A percentile compares a stretch with the other conserved stretches of the same genome.
Conservation (phyloP, 2,797 vertebrate species). For the Hippopotamyrus pictus region DNA sequence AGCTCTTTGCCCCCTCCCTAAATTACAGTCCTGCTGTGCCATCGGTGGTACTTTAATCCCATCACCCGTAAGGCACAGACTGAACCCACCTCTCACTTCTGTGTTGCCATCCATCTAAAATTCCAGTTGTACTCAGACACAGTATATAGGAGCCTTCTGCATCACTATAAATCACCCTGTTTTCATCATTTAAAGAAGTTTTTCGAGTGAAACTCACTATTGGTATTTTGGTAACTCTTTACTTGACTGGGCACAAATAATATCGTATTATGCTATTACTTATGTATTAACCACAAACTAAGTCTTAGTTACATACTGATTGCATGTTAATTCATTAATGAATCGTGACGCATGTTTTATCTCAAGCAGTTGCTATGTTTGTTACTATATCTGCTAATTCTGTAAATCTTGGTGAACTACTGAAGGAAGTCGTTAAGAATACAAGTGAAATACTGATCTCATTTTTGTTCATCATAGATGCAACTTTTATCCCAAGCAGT, state of each 20-base stretch:
- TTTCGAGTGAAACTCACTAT: not conserved
- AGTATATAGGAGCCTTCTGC: not conserved
- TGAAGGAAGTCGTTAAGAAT: not conserved
- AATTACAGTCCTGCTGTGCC: constrained; percentile 10
- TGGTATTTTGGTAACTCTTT: not conserved
- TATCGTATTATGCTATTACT: not conserved
- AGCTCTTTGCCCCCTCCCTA: not conserved
- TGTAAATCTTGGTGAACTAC: not conserved
- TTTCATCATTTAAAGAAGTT: not conserved
- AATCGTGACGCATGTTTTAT: not conserved
- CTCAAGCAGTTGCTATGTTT: not conserved
- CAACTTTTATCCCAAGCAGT: no score
- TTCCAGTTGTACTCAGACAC: not conserved
- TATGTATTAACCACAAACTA: not conserved
- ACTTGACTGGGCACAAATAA: not conserved
- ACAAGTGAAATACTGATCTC: no score
- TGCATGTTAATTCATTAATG: not conserved
- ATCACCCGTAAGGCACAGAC: not conserved
- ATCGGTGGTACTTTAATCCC: constrained; percentile 10
- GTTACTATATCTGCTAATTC: not conserved
- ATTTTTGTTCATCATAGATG: no score
- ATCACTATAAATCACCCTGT: not conserved
- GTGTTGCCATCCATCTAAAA: not conserved
- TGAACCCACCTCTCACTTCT: not conserved
- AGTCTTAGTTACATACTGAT: not conserved